These are phyloP conservation scores for Microctenopoma lineatum DNA, from an alignment of 2,797 vertebrate species.

Conservation along the genomic window DNA sequence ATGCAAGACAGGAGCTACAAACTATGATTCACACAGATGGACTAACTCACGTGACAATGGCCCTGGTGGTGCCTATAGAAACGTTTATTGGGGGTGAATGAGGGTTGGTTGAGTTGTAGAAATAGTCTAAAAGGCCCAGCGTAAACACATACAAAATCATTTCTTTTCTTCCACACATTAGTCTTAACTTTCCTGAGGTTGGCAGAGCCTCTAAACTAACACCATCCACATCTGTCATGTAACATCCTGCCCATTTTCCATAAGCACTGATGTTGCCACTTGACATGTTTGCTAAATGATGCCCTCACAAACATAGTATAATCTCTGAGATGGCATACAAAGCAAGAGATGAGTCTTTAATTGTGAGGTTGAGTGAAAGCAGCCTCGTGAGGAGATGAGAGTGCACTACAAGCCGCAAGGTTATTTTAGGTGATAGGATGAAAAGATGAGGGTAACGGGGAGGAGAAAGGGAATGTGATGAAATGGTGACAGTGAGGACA, in stretches of 20 bases:
- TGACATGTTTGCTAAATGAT: background rate
- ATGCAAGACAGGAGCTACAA: too few species aligned
- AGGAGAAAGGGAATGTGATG: constrained; percentile 30
- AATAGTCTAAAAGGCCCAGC: background rate
- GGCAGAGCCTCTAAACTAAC: background rate
- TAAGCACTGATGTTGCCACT: background rate
- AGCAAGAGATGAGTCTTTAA: constrained; percentile 4
- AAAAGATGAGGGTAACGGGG: constrained; percentile 24
- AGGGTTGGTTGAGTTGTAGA: constrained; percentile 6
- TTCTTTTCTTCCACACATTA: too few species aligned
- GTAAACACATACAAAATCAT: background rate
- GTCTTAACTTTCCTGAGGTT: background rate
- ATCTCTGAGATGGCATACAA: constrained; percentile 2
- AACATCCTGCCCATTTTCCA: background rate
- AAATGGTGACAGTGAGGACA: constrained; percentile 61
- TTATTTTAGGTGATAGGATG: constrained; percentile 32
- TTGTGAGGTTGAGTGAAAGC: constrained; percentile 16
- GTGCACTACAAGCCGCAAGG: constrained; percentile 21
- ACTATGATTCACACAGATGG: too few species aligned
- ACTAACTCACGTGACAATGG: constrained; percentile 66
- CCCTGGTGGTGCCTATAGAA: background rate
- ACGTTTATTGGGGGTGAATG: background rate
- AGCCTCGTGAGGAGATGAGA: constrained; percentile 26
- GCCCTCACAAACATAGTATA: background rate
- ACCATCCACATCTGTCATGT: too few species aligned